Base-by-base conservation (phyloP, 2,113 vertebrate genomes). In the Sprattus sprattus region DNA sequence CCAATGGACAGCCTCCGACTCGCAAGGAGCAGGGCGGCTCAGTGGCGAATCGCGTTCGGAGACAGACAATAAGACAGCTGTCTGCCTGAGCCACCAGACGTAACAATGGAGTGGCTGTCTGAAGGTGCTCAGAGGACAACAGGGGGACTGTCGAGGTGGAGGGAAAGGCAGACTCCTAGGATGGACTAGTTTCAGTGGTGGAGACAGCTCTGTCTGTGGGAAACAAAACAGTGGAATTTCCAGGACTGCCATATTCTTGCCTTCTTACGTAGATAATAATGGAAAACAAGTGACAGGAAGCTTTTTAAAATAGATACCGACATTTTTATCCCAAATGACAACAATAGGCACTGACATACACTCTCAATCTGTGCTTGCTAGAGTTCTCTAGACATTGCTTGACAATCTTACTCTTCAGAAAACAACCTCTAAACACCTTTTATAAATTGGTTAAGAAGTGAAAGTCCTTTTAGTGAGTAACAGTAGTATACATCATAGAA, bases 61-160 rank as follows among this genome's bases (percentile, higher is more conserved):
- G 84, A 90, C 81, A 86, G 83, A 93, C 93, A 94, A 94, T 93
- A 91, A 92, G 88, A 90, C 81, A 86, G 85, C 91, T 92, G 89
- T 92, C 91, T 90, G 86, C 13, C 67, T 89, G 90, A 92, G 89
- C 92, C 91, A 91, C 90, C 86, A 90, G 90, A 87, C 83, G 85
- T 32, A 15, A 88, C 87, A 88, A 88, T 88, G 81, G 87, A 28
- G 45, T 2, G 87, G 81, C 85, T 88, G 87, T 88, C 28, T 45
- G 75, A 54, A 75, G 85, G 85, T 49, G 82, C 78, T 67, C 20
- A n/a, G 28, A 44, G 82, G 67, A 52, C 84, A 71, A 45, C 82
- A 50, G 28, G 28, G 64, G 78, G 5, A 18, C 39, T 85, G 82
- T 25, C 28, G 84, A 10, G 50, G 87, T 88, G 82, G 32, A 86